Conservation (phyloP, 2,113 vertebrate species). For the Falcunculus frontatus region DNA sequence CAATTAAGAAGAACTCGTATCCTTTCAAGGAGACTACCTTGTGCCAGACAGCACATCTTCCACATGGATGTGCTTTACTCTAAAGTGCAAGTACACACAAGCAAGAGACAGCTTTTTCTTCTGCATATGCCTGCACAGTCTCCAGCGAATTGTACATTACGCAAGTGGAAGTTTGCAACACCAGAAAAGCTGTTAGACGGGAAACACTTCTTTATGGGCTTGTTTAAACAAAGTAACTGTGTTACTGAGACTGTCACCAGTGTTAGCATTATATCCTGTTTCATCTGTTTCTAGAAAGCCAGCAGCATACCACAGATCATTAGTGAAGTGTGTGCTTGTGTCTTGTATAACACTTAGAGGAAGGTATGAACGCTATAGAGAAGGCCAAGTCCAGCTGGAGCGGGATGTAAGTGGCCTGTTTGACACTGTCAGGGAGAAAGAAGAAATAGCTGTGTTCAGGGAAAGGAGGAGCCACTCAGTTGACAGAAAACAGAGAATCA, state of each 20-base stretch:
- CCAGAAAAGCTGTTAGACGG: not conserved
- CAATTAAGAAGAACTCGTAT: not conserved
- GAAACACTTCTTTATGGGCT: not conserved
- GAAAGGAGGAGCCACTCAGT: not conserved
- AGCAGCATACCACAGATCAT: not conserved
- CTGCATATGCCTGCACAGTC: not conserved
- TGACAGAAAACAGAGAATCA: not conserved
- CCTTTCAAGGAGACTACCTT: not conserved
- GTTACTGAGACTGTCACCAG: not conserved
- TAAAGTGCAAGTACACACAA: not conserved
- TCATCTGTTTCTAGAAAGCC: not conserved
- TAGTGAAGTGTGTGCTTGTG: not conserved
- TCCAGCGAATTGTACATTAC: not conserved
- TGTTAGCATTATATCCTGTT: not conserved
- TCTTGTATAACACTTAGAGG: not conserved
- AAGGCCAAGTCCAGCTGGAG: not conserved
- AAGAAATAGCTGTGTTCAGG: not conserved
- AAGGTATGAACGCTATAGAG: not conserved
- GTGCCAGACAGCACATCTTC: not conserved
- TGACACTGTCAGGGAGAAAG: not conserved
- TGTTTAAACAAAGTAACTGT: constrained; percentile 38
- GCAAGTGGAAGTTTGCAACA: constrained; percentile 5
- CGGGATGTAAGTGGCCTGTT: not conserved
- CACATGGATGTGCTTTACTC: not conserved
- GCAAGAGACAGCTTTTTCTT: not conserved